phyloP scores from a whole-genome alignment of 2,888 invertebrate species.

The Strigamia maritima region DNA sequence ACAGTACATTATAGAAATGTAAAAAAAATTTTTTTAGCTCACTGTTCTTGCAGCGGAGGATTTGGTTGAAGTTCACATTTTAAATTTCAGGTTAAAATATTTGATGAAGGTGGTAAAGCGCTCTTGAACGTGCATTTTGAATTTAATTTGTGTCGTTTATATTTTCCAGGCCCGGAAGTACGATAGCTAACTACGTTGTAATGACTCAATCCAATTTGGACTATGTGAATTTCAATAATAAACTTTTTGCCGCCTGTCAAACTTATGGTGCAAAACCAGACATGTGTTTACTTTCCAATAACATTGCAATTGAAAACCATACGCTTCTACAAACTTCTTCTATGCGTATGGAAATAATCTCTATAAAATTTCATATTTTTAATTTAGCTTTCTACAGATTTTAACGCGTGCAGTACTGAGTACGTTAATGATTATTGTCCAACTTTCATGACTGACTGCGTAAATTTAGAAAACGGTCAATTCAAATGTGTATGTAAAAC shows the following conservation, averaged over 20 bases:
- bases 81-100: not conserved
- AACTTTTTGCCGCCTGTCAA: not conserved
- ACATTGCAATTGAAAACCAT: not conserved
- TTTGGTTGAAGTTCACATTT: not conserved
- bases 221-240: not conserved
- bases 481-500: not conserved
- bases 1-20: too few species aligned
- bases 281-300: not conserved
- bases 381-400: not conserved
- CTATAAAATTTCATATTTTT: not conserved
- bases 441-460: not conserved
- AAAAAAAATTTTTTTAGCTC: not conserved
- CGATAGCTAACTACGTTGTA: not conserved
- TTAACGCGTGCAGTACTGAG: not conserved
- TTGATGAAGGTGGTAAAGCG: too few species aligned
- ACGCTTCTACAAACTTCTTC: not conserved
- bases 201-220: not conserved
- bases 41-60: not conserved
- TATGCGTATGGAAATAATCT: not conserved
- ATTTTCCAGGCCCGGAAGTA: not conserved
- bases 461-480: not conserved
- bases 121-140: not conserved
- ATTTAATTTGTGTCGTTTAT: not conserved
- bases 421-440: not conserved
- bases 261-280: not conserved